Conservation (phyloP, 2,113 vertebrate genomes). For the Phaethornis superciliosus region DNA sequence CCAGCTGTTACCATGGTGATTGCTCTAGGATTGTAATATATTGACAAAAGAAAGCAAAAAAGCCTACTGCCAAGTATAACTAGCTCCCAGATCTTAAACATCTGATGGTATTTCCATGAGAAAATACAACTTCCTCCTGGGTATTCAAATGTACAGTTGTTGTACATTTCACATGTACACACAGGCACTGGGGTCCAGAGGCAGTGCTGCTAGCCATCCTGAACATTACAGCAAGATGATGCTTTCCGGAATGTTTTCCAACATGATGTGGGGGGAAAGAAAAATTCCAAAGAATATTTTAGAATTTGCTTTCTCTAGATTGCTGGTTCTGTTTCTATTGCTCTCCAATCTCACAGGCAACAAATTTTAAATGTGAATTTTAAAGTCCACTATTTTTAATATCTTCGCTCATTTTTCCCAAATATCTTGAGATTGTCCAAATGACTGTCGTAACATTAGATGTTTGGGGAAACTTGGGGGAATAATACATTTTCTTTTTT, state of each 20-base stretch:
- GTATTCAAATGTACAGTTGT: background rate
- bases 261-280: background rate
- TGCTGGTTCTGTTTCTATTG: background rate
- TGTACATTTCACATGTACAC: rapidly evolving
- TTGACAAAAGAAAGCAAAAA: background rate
- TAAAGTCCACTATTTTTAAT: background rate
- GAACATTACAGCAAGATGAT: background rate
- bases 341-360: background rate
- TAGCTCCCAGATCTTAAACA: background rate
- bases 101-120: background rate
- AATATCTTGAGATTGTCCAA: background rate
- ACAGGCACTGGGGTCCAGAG: background rate
- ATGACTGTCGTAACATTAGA: background rate
- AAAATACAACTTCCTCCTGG: background rate
- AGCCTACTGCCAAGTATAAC: background rate
- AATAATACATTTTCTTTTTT: background rate
- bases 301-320: background rate
- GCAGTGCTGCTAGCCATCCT: background rate
- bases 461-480: background rate
- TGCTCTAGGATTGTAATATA: background rate
- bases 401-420: background rate
- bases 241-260: background rate
- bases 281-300: background rate
- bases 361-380: background rate
- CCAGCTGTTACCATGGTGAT: background rate